Conservation (phyloP, 2,113 vertebrate species). For the Syngnathoides biaculeatus region DNA sequence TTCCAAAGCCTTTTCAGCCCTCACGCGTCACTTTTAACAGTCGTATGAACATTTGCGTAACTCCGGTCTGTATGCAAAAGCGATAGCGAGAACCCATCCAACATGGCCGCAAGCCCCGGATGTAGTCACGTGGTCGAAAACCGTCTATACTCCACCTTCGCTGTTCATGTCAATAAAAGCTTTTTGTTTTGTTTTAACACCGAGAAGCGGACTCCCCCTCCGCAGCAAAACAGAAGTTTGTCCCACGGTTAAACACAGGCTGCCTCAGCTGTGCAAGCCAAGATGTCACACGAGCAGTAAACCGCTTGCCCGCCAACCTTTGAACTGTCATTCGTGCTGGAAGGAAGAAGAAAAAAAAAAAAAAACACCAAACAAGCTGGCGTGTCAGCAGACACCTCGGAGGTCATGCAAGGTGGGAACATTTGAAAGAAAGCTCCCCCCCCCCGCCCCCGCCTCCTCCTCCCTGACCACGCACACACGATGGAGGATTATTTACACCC, state of each 20-base stretch:
- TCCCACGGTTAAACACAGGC: conserved; percentile 40
- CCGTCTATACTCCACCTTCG: too few species aligned
- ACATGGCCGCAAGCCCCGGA: too few species aligned
- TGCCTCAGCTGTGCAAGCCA: conserved; percentile 54
- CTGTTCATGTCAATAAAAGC: conserved; percentile 21
- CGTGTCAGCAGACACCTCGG: conserved; percentile 55
- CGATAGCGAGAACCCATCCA: too few species aligned
- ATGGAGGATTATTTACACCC: conserved; percentile 26
- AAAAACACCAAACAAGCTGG: conserved; percentile 48
- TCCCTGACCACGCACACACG: conserved; percentile 35
- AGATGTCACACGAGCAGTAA: conserved; percentile 46
- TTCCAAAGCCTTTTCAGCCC: too few species aligned
- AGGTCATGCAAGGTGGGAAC: conserved; percentile 50
- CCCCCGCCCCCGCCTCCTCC: too few species aligned
- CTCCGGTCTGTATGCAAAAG: too few species aligned
- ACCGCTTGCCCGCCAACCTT: conserved; percentile 61
- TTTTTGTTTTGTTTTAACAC: conserved; percentile 31
- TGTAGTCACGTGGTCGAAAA: too few species aligned
- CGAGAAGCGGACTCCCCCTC: background rate
- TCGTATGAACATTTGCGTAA: too few species aligned
- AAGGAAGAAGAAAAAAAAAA: background rate
- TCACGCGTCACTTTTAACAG: too few species aligned
- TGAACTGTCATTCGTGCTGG: conserved; percentile 59
- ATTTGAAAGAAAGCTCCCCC: conserved; percentile 30
- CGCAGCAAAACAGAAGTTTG: conserved; percentile 13